These are phyloP conservation scores for Barbus barbus DNA, from an alignment of 2,113 vertebrate genomes.

Conservation along the genomic window DNA sequence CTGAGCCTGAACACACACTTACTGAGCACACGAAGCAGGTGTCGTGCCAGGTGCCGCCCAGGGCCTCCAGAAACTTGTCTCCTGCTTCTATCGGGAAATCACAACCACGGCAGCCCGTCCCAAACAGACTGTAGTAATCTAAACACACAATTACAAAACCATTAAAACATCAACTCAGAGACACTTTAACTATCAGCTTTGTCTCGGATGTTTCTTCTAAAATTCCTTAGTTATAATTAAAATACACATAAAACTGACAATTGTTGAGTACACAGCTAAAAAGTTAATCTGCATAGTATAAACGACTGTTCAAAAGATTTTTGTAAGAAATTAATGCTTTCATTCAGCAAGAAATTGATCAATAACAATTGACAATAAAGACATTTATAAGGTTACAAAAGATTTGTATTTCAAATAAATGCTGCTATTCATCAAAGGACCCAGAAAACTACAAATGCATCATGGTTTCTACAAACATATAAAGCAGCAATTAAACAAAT, in stretches of 20 bases:
- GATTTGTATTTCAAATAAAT: background rate
- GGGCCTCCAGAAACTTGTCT: constrained; percentile 92
- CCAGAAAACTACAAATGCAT: too few species aligned
- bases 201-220: background rate
- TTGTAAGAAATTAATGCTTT: too few species aligned
- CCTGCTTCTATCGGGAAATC: constrained; percentile 98
- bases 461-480: too few species aligned
- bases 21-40: constrained; percentile 97
- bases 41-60: constrained; percentile 95
- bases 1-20: constrained; percentile 49
- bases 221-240: too few species aligned
- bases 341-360: too few species aligned
- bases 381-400: background rate
- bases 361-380: background rate
- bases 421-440: too few species aligned
- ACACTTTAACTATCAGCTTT: background rate
- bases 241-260: too few species aligned
- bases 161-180: background rate
- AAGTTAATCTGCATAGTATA: too few species aligned
- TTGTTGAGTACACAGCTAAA: too few species aligned
- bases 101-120: constrained; percentile 91
- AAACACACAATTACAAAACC: constrained; percentile 18
- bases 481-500: too few species aligned
- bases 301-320: too few species aligned
- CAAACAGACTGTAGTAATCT: constrained; percentile 95